phyloP scores from a whole-genome alignment of 2,113 vertebrate genomes.

The human (Homo sapiens) region DNA sequence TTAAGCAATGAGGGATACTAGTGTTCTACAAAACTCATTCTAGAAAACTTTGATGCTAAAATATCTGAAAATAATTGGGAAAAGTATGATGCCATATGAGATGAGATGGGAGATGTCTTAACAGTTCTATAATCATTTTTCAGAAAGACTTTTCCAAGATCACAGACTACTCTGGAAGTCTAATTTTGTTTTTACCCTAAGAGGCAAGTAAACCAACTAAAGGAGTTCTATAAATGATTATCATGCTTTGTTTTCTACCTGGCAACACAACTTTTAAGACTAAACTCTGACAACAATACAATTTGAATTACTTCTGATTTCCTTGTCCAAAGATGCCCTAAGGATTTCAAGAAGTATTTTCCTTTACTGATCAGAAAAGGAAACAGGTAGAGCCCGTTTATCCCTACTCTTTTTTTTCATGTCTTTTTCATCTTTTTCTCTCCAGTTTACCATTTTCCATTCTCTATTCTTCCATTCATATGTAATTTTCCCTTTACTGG shows the following conservation, averaged over 20 bases:
- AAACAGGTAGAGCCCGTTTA: neutral
- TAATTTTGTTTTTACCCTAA: neutral
- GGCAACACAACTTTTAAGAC: conserved; percentile 26
- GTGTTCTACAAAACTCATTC: neutral
- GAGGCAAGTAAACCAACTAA: neutral
- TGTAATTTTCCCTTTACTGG: neutral
- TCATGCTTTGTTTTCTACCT: neutral
- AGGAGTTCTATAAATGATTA: neutral
- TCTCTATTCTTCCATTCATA: neutral
- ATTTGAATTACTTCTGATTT: conserved; percentile 39
- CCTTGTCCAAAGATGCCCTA: neutral
- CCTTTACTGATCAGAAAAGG: neutral
- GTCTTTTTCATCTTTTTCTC: conserved; percentile 24
- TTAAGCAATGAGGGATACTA: neutral
- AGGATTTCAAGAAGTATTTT: conserved; percentile 1
- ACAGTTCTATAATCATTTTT: neutral
- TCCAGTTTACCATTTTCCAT: neutral
- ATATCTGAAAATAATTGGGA: neutral
- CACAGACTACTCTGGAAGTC: neutral
- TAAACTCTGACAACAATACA: neutral
- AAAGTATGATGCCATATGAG: neutral
- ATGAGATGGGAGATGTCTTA: neutral
- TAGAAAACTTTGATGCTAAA: conserved; percentile 9
- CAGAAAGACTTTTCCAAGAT: conserved; percentile 15
- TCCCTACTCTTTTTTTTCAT: neutral